Conservation (phyloP, 2,888 invertebrate genomes). For the Colostygia pectinataria region DNA sequence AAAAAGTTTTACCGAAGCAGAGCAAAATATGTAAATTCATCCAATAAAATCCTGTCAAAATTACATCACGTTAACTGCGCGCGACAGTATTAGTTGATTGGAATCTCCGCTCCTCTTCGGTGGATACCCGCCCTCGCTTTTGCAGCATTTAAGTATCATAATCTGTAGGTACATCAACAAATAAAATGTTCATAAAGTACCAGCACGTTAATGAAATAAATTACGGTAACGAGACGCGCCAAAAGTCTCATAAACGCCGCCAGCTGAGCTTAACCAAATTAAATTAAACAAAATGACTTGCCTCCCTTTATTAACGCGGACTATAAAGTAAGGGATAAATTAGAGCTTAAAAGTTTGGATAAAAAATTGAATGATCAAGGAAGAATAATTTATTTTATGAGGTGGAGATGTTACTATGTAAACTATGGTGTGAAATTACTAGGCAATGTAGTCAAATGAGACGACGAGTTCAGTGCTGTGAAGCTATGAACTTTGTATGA, state of each 20-base stretch:
- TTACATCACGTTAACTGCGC: no score
- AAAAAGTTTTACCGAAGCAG: no score
- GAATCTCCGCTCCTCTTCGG: no score
- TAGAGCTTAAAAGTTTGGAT: conserved; percentile 5
- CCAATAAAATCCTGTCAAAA: no score
- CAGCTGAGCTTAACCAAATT: conserved; percentile 28
- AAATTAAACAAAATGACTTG: conserved; percentile 26
- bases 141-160: background rate
- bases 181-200: conserved; percentile 14
- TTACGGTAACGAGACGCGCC: conserved; percentile 21
- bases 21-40: no score
- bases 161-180: background rate
- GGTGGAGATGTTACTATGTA: no score
- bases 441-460: no score
- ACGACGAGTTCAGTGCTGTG: background rate
- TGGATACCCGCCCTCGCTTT: no score
- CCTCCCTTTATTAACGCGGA: conserved; percentile 25
- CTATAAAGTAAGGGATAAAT: conserved; percentile 20
- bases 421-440: no score
- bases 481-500: no score
- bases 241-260: conserved; percentile 29
- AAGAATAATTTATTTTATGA: conserved; percentile 3
- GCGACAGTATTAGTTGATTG: no score
- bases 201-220: conserved; percentile 18
- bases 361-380: conserved; percentile 9